Evolutionary conservation across 2,797 vertebrate species (phyloP), one percentile per base, ranked within the genome.

Genomic region (Syngnathus rostellatus): DNA sequence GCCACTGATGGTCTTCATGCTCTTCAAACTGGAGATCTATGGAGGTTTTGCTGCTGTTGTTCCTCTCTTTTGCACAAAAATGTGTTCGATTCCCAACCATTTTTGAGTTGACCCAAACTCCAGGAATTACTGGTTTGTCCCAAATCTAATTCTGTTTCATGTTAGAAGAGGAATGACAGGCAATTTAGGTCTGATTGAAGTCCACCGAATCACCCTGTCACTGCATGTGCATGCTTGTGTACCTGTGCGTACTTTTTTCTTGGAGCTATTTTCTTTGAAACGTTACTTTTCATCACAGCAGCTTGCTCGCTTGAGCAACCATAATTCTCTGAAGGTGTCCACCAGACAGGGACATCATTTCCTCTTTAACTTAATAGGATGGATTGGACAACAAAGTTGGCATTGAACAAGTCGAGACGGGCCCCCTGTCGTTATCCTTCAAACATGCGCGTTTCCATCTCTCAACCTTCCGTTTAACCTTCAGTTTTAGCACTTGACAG

Each of bases 351-450:
- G 78, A 85, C 83, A 75, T 62, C 81, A 82, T 77, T 80, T 83
- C 77, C 82, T 87, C 82, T 84, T 83, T 63, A 78, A 78, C 76
- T 82, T 79, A 87, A 82, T 87, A 77, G 79, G 83, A 83, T 69
- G 19, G 68, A 79, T 66, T 77, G 86, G 81, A 87, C 66, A 82
- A 69, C 10, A 25, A 50, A 72, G 67, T 74, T 77, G 74, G 64
- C 71, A 74, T 65, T 17, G 39, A 62, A 43, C 59, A 41, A 61
- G 19, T 41, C 38, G 63, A 72, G 60, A 63, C 53, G 6, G 53
- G 6, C 11, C 25, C 53, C 11, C 6, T 3, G 6, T 55, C 8
- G 54, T 17, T 17, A n/a, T 64, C 31, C 25, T n/a, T 50, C 41
- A 41, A 62, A 48, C 62, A 67, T 59, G 21, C 50, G 65, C 68